Evolutionary conservation across 2,888 invertebrate species (phyloP).

Genomic region (Lasioglossum lativentre): DNA sequence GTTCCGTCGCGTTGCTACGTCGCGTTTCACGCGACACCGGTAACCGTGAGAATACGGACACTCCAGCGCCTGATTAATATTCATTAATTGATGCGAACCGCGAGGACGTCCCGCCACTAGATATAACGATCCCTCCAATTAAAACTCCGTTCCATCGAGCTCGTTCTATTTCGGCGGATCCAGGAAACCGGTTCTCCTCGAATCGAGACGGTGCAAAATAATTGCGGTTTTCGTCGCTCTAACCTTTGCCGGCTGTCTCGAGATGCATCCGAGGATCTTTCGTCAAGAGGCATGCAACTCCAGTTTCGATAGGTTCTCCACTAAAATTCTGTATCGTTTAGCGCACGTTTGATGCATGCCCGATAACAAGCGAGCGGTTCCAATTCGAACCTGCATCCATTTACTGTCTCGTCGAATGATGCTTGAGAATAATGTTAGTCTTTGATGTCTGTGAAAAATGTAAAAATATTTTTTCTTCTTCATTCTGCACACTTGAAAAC

Average conservation of each 20-base stretch:
- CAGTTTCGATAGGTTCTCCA: background rate
- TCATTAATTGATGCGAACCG: constrained; percentile 29
- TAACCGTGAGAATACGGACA: background rate
- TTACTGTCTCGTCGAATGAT: background rate
- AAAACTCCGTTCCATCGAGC: constrained; percentile 4
- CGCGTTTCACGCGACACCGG: background rate
- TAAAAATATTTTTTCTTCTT: background rate
- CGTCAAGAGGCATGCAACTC: background rate
- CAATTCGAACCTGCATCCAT: background rate
- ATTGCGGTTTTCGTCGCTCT: background rate
- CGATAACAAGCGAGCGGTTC: background rate
- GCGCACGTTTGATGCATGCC: background rate
- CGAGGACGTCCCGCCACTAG: background rate
- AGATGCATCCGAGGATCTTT: background rate
- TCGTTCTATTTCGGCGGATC: background rate
- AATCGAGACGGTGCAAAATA: background rate
- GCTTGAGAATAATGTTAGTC: background rate
- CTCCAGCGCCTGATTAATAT: constrained; percentile 37
- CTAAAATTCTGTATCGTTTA: background rate
- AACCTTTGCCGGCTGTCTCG: background rate
- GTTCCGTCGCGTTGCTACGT: background rate
- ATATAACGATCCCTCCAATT: constrained; percentile 36
- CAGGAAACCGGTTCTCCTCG: background rate
- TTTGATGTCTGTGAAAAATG: background rate
- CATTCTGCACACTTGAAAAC: background rate